Percentiles rank a stretch among this genome's conserved stretches.
Conservation (phyloP, 1,140 invertebrate genomes). For the Laupala kohalensis region DNA sequence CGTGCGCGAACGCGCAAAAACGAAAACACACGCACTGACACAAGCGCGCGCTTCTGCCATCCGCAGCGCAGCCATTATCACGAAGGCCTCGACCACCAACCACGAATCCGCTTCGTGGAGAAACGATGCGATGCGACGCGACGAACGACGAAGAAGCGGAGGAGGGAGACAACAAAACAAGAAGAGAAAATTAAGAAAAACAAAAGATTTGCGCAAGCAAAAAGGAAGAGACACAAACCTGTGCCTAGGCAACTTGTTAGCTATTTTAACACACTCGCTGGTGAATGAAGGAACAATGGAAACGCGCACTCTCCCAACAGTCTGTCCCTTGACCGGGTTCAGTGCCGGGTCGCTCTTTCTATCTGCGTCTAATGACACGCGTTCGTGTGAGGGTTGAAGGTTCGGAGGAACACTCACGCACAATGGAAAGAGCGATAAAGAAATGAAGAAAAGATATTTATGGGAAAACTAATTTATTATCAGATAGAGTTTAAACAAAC, state of each 20-base stretch:
- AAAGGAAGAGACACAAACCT: background rate
- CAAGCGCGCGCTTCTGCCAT: background rate
- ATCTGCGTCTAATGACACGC: too few relatives aligned
- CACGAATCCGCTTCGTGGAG: background rate
- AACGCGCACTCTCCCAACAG: too few relatives aligned
- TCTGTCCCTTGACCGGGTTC: background rate
- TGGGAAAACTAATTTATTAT: too few relatives aligned
- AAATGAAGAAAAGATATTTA: too few relatives aligned
- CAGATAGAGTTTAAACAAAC: too few relatives aligned
- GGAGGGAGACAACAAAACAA: background rate
- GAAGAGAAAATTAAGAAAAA: background rate
- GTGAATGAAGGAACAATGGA: background rate
- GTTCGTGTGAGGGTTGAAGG: too few relatives aligned
- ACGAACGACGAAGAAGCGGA: background rate
- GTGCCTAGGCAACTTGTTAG: background rate
- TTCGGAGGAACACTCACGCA: too few relatives aligned
- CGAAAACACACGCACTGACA: background rate
- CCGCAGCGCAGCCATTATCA: background rate
- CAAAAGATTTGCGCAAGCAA: background rate
- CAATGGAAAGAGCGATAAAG: too few relatives aligned
- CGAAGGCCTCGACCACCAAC: background rate
- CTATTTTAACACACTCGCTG: background rate
- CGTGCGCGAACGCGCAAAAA: background rate
- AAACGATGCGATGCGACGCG: too few relatives aligned
- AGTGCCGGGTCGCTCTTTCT: too few relatives aligned